Conservation (phyloP, 2,888 invertebrate genomes). For the Merodon equestris region DNA sequence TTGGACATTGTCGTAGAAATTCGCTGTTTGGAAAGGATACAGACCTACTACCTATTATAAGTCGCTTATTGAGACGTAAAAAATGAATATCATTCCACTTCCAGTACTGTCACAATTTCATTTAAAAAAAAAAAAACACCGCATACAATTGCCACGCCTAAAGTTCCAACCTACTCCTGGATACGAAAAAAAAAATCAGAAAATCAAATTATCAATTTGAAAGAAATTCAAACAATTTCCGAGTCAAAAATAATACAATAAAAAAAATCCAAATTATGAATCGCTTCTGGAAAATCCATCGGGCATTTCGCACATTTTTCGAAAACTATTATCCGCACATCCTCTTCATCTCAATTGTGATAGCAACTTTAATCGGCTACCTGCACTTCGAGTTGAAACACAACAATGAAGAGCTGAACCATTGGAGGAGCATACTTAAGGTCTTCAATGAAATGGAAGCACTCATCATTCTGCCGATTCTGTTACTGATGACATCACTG, state of each 20-base stretch:
- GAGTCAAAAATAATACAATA: conserved; percentile 10
- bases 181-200: too few relatives aligned
- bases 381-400: conserved; percentile 72
- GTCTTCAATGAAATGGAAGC: conserved; percentile 70
- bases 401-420: conserved; percentile 69
- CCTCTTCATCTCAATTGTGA: conserved; percentile 69
- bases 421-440: conserved; percentile 70
- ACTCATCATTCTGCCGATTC: conserved; percentile 69
- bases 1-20: too few relatives aligned
- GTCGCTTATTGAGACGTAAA: too few relatives aligned
- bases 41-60: too few relatives aligned
- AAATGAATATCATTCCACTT: too few relatives aligned
- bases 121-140: too few relatives aligned
- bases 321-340: conserved; percentile 71
- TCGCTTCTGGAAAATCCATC: conserved; percentile 38
- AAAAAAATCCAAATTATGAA: conserved; percentile 44
- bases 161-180: too few relatives aligned
- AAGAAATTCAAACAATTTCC: neutral
- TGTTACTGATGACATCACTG: conserved; percentile 71
- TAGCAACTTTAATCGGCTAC: conserved; percentile 71
- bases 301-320: conserved; percentile 70
- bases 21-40: too few relatives aligned
- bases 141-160: too few relatives aligned
- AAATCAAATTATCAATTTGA: too few relatives aligned
- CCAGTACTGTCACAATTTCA: too few relatives aligned